Evolutionary conservation across 2,113 vertebrate species (phyloP), one percentile per base, ranked within the genome.

Genomic region (Nycticebus coucang): DNA sequence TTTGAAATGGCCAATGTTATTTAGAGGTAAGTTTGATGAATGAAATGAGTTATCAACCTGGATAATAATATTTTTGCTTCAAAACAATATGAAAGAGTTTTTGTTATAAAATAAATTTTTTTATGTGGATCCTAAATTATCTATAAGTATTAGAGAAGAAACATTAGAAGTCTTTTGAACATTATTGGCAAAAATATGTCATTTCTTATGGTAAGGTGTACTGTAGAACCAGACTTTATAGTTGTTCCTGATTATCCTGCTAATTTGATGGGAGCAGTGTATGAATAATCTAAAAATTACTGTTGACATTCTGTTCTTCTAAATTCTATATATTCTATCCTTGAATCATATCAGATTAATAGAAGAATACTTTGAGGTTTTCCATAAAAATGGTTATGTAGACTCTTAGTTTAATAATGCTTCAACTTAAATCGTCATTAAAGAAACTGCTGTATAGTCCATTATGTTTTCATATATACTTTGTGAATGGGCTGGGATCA

Each of bases 271-370:
- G 30, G 60, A 85, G 9, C 14, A 19, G 72, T 91, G 22, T 62
- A 21, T 85, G 62, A 88, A 74, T 87, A 91, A 82, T 87, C 35
- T 95, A 83, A 84, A 88, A 92, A 86, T 80, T 81, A 75, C 22
- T 93, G 2, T 87, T 81, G 74, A 15, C 6, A 41, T 66, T 92
- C 50, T 24, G 64, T 93, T 92, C 24, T 91, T 81, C 26, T 66
- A 24, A 89, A 62, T 62, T 66, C 33, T 69, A 0, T 59, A 19
- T 95, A 35, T 37, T 78, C 11, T 72, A 55, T 82, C 14, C 80
- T 95, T 93, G 50, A 60, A 24, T 96, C 26, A 71, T 92, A 87
- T 93, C 28, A 81, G 59, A 84, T 68, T 79, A 91, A 85, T 80
- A 69, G 77, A 87, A 74, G 68, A 91, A 55, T 91, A 30, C 13